A percentile compares a stretch with the other conserved stretches of the same genome.
Conservation (phyloP, 1,140 invertebrate genomes). For the Heliconius melpomene region DNA sequence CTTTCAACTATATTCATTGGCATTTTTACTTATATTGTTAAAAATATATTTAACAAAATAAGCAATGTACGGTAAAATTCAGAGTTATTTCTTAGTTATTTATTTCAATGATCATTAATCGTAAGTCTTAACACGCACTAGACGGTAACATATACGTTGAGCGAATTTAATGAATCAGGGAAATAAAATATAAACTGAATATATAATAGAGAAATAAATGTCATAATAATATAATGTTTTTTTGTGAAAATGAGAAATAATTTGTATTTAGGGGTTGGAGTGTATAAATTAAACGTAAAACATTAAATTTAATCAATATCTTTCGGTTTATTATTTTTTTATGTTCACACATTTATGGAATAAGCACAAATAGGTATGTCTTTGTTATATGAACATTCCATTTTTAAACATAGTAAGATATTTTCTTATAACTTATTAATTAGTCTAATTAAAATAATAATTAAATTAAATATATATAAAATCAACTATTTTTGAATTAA, state of each 20-base stretch:
- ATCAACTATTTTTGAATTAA: not conserved
- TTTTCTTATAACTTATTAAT: not conserved
- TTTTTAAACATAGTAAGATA: not conserved
- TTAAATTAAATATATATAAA: not conserved
- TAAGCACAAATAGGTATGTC: too few relatives aligned
- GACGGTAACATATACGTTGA: slow-evolving; percentile 29
- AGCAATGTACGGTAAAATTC: slow-evolving; percentile 9
- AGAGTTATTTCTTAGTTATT: not conserved
- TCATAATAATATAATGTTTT: not conserved
- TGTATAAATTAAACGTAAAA: too few relatives aligned
- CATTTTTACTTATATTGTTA: not conserved
- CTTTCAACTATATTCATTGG: not conserved
- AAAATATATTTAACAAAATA: not conserved
- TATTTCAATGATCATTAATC: not conserved
- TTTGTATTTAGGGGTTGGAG: too few relatives aligned
- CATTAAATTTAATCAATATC: too few relatives aligned
- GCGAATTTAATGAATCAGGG: slow-evolving; percentile 38
- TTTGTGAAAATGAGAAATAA: too few relatives aligned
- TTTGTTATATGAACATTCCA: too few relatives aligned
- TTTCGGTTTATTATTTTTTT: too few relatives aligned
- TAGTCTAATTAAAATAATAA: not conserved
- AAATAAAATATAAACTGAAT: slow-evolving; percentile 25
- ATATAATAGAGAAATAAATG: not conserved
- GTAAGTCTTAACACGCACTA: slow-evolving; percentile 17
- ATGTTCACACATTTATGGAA: too few relatives aligned